Percentiles rank a stretch among this genome's conserved stretches.
phyloP scores from a whole-genome alignment of 2,888 invertebrate genomes.

The Hybos culiciformis region DNA sequence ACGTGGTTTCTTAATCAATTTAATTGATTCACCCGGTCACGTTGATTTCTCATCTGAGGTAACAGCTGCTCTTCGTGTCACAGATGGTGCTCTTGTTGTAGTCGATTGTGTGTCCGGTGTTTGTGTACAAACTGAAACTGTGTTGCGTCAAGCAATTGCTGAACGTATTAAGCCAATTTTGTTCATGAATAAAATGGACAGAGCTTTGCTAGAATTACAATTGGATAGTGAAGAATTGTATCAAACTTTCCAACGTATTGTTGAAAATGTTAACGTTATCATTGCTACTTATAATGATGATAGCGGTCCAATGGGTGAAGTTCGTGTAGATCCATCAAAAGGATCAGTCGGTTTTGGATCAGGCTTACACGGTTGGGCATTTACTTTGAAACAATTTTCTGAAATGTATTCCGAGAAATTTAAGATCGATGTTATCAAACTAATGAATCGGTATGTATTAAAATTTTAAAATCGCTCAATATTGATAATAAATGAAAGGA shows the following conservation, averaged over 20 bases:
- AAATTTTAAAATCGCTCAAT: not conserved
- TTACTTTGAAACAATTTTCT: constrained; percentile 98
- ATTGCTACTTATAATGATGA: constrained; percentile 98
- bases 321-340: constrained; percentile 93
- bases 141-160: constrained; percentile 97
- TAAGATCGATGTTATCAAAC: constrained; percentile 90
- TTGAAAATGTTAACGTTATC: constrained; percentile 99
- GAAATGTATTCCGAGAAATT: constrained; percentile 99
- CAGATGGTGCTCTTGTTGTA: constrained; percentile 98
- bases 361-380: constrained; percentile 99
- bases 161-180: constrained; percentile 99
- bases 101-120: constrained; percentile 99
- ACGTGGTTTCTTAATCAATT: constrained; percentile 97
- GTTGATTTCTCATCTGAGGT: constrained; percentile 99
- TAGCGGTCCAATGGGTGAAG: constrained; percentile 97
- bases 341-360: constrained; percentile 99
- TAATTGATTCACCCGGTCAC: constrained; percentile 99
- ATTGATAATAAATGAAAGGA: not conserved
- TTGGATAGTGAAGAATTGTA: constrained; percentile 92
- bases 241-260: constrained; percentile 98
- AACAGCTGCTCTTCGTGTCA: constrained; percentile 98
- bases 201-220: constrained; percentile 93
- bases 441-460: constrained; percentile 67
- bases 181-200: constrained; percentile 99
- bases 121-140: constrained; percentile 99